Evolutionary conservation across 2,888 invertebrate genomes (phyloP).

Genomic region (Temnothorax rugatulus): DNA sequence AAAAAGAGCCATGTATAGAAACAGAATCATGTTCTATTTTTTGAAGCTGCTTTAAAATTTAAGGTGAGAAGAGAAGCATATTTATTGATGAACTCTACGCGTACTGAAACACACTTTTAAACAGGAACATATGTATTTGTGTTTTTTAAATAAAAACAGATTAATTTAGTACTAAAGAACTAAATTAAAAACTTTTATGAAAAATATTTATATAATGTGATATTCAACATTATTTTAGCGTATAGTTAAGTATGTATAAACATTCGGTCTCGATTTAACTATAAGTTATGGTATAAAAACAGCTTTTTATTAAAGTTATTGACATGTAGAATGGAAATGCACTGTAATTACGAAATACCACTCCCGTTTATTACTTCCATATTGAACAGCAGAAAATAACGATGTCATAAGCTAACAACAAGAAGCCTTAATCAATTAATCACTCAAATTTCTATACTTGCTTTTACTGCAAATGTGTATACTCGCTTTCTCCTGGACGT

Average conservation of each 20-base stretch:
- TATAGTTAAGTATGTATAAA: background rate
- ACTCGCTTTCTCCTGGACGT: background rate
- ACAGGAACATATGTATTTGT: too few relatives aligned
- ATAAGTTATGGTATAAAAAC: background rate
- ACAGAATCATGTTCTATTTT: background rate
- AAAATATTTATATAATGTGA: slow-evolving; percentile 12
- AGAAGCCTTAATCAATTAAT: slow-evolving; percentile 20
- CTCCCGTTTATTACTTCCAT: background rate
- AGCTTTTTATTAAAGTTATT: background rate
- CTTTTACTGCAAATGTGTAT: background rate
- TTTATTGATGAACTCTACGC: background rate
- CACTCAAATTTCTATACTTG: background rate
- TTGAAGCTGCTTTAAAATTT: background rate
- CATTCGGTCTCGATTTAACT: background rate
- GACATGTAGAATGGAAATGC: background rate
- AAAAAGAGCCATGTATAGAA: background rate
- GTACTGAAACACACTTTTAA: background rate
- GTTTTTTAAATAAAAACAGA: background rate
- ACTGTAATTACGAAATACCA: slow-evolving; percentile 3
- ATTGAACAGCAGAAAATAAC: background rate
- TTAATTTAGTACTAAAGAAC: background rate
- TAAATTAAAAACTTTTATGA: background rate
- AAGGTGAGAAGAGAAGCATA: background rate
- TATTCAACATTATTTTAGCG: background rate
- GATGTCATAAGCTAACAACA: background rate